Evolutionary conservation across 1,140 invertebrate species (phyloP).

Genomic region (Bombus waltoni): DNA sequence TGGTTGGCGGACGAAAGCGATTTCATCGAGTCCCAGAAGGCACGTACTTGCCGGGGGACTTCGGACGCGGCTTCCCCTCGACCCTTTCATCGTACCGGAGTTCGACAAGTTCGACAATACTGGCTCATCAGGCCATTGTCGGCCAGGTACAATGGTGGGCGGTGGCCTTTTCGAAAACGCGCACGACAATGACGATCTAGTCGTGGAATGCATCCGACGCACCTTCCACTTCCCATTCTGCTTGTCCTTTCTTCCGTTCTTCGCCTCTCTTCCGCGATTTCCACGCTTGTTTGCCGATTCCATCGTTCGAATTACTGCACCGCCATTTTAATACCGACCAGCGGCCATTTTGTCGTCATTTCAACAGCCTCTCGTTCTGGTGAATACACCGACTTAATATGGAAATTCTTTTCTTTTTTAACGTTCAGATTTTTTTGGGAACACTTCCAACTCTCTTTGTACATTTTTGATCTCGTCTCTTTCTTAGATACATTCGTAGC

Average conservation of each 20-base stretch:
- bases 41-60: constrained; percentile 1
- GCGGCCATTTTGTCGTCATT: background rate
- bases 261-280: background rate
- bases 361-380: background rate
- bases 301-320: background rate
- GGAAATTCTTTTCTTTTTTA: background rate
- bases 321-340: background rate
- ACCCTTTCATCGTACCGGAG: constrained; percentile 35
- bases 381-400: background rate
- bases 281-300: constrained; percentile 1
- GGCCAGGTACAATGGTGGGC: constrained; percentile 57
- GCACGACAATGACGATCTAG: constrained; percentile 48
- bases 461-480: too few relatives aligned
- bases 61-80: background rate
- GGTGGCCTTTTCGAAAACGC: constrained; percentile 56
- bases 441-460: too few relatives aligned
- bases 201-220: constrained; percentile 30
- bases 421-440: background rate
- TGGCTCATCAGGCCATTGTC: constrained; percentile 70
- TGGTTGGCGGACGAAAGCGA: constrained; percentile 15
- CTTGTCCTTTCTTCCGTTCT: constrained; percentile 19
- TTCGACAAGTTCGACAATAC: constrained; percentile 68
- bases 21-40: constrained; percentile 10
- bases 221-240: background rate
- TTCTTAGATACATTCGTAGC: too few relatives aligned